Evolutionary conservation across 2,113 vertebrate genomes (phyloP), one percentile per base, ranked within the genome.

Genomic region (Dipodomys merriami): DNA sequence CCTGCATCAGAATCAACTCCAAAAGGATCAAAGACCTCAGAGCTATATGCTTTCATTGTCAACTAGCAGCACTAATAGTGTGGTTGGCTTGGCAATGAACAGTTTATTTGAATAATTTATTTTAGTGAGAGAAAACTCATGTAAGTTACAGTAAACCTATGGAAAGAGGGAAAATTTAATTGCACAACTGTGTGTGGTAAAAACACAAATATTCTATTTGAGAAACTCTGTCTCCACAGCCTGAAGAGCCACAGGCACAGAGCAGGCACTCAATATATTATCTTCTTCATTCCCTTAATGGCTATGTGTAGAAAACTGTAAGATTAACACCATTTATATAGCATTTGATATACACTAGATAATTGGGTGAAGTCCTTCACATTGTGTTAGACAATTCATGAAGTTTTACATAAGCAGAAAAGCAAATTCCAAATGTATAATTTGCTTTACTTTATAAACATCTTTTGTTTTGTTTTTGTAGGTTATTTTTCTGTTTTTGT

Each of bases 101-200:
- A 71, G 90, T 69, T 77, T 39, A 76, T 89, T 91, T 93, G 33
- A 86, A 39, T 74, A 74, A 90, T 71, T 68, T 23, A 85, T 83
- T 82, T 81, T 22, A 77, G 25, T 77, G 73, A 46, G 7, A 93
- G 19, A 29, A 94, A 84, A n/a, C 78, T 44, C 62, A 76, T 83
- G 3, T 39, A 69, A 62, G 72, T 91, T 80, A 77, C 1, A 82
- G 27, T 76, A 44, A 85, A 49, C 33, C 82, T 18, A 23, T 5
- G 78, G 62, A 94, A 27, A 78, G 27, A 33, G 4, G 25, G 18
- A 73, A 68, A 39, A 4, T 15, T 57, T 1, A 30, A 90, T 39
- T 39, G 39, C 39, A 39, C 49, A 53, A 53, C 49, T 53, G 49
- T 53, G 49, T 53, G 49, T 53, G 49, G 49, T 12, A 12, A 53